These are phyloP conservation scores for Myotis yumanensis DNA, from an alignment of 2,113 vertebrate genomes.

Conservation along the genomic window DNA sequence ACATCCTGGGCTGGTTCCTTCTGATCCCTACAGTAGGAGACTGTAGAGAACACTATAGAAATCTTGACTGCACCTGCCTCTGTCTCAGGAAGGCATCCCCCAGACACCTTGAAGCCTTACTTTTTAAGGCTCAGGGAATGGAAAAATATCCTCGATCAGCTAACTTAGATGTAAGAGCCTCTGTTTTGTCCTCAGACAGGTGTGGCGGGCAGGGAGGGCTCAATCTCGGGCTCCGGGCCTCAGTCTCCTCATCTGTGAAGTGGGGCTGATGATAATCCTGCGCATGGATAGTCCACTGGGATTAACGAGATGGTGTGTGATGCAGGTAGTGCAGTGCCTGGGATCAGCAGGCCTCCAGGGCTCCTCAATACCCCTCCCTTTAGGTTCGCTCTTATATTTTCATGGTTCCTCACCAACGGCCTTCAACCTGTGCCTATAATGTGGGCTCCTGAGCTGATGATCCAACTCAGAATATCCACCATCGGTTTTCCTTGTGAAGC, in stretches of 20 bases:
- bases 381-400: background rate
- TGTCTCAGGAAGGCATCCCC: background rate
- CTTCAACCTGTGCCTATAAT: background rate
- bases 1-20: background rate
- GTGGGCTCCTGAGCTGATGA: background rate
- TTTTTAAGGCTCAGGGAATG: background rate
- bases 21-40: background rate
- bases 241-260: background rate
- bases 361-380: background rate
- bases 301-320: background rate
- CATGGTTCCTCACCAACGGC: background rate
- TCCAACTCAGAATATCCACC: background rate
- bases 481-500: background rate
- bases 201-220: background rate
- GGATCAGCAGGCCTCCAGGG: background rate
- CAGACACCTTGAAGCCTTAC: background rate
- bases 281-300: background rate
- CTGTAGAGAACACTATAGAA: background rate
- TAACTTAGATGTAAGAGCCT: background rate
- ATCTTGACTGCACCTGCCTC: background rate
- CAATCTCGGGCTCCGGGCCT: background rate
- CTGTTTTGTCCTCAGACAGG: background rate
- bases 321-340: accelerated
- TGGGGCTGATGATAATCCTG: background rate
- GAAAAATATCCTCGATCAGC: background rate